Base-by-base conservation (phyloP, 2,113 vertebrate genomes). In the Thinocorus orbignyianus region DNA sequence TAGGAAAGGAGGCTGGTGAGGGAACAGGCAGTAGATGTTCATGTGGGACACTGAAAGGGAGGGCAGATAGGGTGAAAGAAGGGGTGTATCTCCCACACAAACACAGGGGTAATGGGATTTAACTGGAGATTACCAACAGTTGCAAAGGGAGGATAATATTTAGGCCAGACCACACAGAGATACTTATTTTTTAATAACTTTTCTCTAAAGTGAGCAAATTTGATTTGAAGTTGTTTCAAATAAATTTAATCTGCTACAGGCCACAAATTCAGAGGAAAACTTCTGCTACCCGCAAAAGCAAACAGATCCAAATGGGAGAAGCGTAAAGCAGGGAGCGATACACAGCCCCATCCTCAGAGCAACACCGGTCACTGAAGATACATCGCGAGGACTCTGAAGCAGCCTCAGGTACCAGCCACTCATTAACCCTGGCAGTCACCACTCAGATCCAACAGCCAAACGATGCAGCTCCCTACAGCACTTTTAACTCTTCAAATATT, bases 311-410 rank as follows among this genome's bases (percentile, higher is more conserved):
- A 37, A 31, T 0, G 6, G 55, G 64, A 72, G 44, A 81, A 37
- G 4, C 2, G 5, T 9, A 37, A 65, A 64, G 62, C 23, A 33
- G 35, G 62, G 48, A 91, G 62, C 68, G 61, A 11, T 0, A 10
- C 0, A 7, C 2, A 17, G 16, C 11, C 48, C 61, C 44, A 5
- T 10, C 1, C 1, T 15, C 8, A 8, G 44, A 42, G 39, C 19
- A 28, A 19, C 1, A 26, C 24, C 74, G 81, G 88, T 54, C 57
- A 37, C 1, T 10, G 31, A 39, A 48, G 58, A 16, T 5, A 25
- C 19, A 33, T 26, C 90, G 13, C 51, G 7, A 64, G 54, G 69
- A 18, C 31, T 2, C 35, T 2, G 57, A 30, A 37, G 44, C 54
- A 74, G 24, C 1, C 39, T 49, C 10, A 30, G 42, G 72, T 60